Base-by-base conservation (phyloP, 2,888 invertebrate genomes). In the Hypomecis atomaria region DNA sequence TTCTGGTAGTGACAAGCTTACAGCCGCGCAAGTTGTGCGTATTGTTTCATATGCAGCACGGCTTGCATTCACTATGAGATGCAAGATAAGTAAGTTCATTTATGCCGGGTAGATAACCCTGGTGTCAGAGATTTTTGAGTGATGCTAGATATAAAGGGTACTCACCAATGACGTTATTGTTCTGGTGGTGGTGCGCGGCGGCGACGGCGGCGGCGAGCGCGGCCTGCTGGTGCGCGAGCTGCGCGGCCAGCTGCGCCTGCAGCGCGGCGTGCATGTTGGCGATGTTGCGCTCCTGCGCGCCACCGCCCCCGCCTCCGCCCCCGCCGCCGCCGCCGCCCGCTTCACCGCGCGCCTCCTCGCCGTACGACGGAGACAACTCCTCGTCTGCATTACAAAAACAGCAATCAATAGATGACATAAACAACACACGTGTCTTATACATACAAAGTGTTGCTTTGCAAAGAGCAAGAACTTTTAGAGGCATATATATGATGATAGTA, bases 231-330 rank as follows among this genome's bases (percentile, higher is more conserved):
- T 94, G 94, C 78, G 94, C 91, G 73, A 94, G 88, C 79, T 94
- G 94, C 78, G 94, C 88, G 71, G 94, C 93, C 65, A 94, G 93
- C 86, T 94, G 94, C 76, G 94, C 94, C 79, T 94, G 94, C 66
- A 94, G 87, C 69, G 94, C 88, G 34, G 90, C 91, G 77, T 92
- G 90, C 87, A 89, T 86, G 73, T 82, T 83, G 65, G 78, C 82
- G 54, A 86, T 69, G 65, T 71, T 75, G 57, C 78, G 76, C 68
- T 79, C 84, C 40, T 65, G 65, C 65, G 74, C 78, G 23, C 76
- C 88, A 69, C 63, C 40, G 36, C 59, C 36, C 40, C 37, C 36
- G 4, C 45, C 56, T 66, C 84, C 76, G 88, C 88, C 77, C 88
- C 87, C 65, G 70, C 66, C 73, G 88, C 88, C 77, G 88, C 87